These are phyloP conservation scores for Barnardius zonarius DNA, from an alignment of 2,113 vertebrate species.

Conservation along the genomic window DNA sequence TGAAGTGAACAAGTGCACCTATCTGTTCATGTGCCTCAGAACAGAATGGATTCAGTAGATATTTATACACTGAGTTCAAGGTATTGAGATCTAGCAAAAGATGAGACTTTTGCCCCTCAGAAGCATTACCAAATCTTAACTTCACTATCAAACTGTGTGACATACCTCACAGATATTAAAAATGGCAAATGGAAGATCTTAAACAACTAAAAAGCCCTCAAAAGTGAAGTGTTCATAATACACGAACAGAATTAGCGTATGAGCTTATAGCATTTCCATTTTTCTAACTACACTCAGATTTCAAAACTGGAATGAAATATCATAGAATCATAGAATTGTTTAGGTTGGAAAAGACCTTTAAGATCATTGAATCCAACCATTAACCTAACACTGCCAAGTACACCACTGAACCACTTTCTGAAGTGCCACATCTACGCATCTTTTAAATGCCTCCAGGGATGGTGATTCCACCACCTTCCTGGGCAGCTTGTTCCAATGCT, in stretches of 20 bases:
- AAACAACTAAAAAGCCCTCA: neutral
- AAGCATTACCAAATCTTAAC: neutral
- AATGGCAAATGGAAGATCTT: neutral
- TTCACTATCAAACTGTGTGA: neutral
- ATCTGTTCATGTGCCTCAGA: neutral
- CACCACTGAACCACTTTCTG: neutral
- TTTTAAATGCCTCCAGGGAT: neutral
- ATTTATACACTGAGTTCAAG: neutral
- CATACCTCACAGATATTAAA: neutral
- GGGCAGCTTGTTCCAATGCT: neutral
- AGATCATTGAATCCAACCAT: neutral
- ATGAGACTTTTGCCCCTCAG: neutral
- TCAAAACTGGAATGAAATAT: neutral
- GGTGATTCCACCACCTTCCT: neutral
- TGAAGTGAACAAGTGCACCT: neutral
- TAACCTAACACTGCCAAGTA: neutral
- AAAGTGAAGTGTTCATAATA: neutral
- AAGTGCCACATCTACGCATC: neutral
- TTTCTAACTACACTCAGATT: neutral
- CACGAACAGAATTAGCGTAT: neutral
- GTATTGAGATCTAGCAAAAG: neutral
- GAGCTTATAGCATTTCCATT: constrained; percentile 59
- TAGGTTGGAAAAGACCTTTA: neutral
- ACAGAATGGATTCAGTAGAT: neutral
- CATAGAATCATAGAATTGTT: neutral